Conservation (phyloP, 2,113 vertebrate genomes). For the Cyanoderma ruficeps region DNA sequence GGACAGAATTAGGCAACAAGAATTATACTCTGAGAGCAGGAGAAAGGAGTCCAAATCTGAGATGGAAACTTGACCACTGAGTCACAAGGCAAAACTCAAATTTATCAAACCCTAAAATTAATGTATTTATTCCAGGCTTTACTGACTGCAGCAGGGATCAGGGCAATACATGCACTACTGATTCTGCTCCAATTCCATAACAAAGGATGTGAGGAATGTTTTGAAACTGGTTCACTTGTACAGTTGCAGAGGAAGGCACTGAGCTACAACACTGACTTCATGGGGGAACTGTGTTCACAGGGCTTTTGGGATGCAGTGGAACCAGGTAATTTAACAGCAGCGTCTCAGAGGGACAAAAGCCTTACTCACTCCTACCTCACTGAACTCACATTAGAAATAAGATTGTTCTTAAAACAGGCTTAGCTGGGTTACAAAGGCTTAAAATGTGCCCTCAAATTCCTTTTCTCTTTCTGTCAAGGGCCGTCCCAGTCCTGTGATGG, state of each 20-base stretch:
- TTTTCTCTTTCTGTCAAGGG: not conserved
- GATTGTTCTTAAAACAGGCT: not conserved
- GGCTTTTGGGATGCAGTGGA: not conserved
- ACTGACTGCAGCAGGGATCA: not conserved
- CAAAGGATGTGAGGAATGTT: not conserved
- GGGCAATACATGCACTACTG: not conserved
- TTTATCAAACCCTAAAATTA: not conserved
- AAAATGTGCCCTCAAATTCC: not conserved
- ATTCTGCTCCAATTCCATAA: not conserved
- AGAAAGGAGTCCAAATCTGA: not conserved
- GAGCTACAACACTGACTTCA: not conserved
- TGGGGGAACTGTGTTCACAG: not conserved
- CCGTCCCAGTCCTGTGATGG: not conserved
- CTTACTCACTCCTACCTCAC: not conserved
- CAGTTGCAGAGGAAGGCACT: not conserved
- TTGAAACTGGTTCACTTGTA: not conserved
- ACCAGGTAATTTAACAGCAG: not conserved
- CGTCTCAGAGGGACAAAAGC: not conserved
- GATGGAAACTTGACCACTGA: not conserved
- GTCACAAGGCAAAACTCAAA: not conserved
- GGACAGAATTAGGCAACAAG: not conserved
- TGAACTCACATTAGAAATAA: not conserved
- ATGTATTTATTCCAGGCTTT: not conserved
- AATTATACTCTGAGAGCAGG: not conserved
- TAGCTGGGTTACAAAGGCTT: not conserved